phyloP scores from a whole-genome alignment of 2,888 invertebrate species.

The Drosophila quinaria region DNA sequence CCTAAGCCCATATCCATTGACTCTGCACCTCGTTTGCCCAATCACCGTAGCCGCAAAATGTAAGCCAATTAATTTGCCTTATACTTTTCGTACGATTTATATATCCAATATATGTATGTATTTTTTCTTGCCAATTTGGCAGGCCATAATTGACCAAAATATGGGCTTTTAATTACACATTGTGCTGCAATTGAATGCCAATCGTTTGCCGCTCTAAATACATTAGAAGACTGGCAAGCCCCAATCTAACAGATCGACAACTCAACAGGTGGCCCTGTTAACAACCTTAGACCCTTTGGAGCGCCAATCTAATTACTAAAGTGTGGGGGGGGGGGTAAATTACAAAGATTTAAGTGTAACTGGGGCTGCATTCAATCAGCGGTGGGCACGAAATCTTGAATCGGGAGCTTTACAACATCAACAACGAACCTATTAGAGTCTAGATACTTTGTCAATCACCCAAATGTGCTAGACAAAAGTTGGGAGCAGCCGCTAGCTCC shows the following conservation, averaged over 20 bases:
- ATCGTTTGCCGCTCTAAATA: conserved; percentile 47
- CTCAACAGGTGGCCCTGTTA: conserved; percentile 46
- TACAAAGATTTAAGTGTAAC: conserved; percentile 14
- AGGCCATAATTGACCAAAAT: conserved; percentile 69
- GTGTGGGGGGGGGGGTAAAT: conserved; percentile 22
- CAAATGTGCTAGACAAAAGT: no score
- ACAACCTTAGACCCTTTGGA: conserved; percentile 28
- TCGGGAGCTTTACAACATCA: no score
- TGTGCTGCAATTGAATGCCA: conserved; percentile 66
- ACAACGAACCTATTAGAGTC: no score
- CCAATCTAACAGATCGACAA: conserved; percentile 13
- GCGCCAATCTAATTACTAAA: conserved; percentile 28
- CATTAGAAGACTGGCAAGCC: conserved; percentile 36
- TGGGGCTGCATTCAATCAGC: conserved; percentile 13
- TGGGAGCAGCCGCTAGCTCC: no score
- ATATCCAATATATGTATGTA: conserved; percentile 7
- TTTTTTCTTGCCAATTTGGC: conserved; percentile 59
- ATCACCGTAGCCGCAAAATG: conserved; percentile 67
- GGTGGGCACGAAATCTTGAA: no score
- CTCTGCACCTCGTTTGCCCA: conserved; percentile 55
- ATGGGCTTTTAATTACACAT: conserved; percentile 75
- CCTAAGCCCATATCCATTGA: conserved; percentile 53
- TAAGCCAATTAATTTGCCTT: conserved; percentile 72
- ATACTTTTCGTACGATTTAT: not conserved
- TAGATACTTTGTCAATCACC: no score